These are phyloP conservation scores for Drosophila crucigera DNA, from an alignment of 2,888 invertebrate species.

Conservation along the genomic window DNA sequence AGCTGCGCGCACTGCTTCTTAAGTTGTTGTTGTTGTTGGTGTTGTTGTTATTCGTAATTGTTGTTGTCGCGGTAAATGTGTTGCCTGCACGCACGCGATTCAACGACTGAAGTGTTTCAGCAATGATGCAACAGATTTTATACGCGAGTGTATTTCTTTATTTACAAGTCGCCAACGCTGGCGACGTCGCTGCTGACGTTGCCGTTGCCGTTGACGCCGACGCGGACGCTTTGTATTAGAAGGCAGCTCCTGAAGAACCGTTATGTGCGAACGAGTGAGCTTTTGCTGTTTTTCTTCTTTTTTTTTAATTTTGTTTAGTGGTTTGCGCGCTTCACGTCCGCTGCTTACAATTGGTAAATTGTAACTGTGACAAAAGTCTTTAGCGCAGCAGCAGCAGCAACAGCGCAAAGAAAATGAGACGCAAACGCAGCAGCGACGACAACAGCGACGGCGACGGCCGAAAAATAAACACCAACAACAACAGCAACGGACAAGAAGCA, in stretches of 20 bases:
- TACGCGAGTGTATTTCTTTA: conserved; percentile 80
- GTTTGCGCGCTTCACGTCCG: conserved; percentile 72
- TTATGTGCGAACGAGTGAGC: conserved; percentile 57
- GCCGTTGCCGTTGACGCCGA: conserved; percentile 20
- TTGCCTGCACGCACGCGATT: conserved; percentile 83
- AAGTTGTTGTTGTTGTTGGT: conserved; percentile 36
- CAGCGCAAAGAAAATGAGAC: conserved; percentile 68
- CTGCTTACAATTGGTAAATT: conserved; percentile 84
- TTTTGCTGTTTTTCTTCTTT: conserved; percentile 26
- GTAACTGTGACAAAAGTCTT: conserved; percentile 83
- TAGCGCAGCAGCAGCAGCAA: conserved; percentile 54
- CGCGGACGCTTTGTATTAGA: conserved; percentile 66
- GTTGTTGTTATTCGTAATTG: conserved; percentile 35
- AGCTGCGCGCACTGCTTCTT: conserved; percentile 56
- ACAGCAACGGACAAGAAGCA: conserved; percentile 44
- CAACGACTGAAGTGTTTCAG: conserved; percentile 85
- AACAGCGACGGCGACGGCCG: conserved; percentile 42
- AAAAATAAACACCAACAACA: conserved; percentile 49
- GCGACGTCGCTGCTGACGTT: conserved; percentile 58
- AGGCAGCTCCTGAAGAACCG: conserved; percentile 79
- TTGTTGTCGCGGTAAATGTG: conserved; percentile 60
- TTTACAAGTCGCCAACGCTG: conserved; percentile 72
- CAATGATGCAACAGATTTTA: conserved; percentile 86
- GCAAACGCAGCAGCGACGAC: conserved; percentile 56
- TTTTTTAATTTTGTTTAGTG: background rate